Conservation (phyloP, 1,140 invertebrate genomes). For the Apis florea region DNA sequence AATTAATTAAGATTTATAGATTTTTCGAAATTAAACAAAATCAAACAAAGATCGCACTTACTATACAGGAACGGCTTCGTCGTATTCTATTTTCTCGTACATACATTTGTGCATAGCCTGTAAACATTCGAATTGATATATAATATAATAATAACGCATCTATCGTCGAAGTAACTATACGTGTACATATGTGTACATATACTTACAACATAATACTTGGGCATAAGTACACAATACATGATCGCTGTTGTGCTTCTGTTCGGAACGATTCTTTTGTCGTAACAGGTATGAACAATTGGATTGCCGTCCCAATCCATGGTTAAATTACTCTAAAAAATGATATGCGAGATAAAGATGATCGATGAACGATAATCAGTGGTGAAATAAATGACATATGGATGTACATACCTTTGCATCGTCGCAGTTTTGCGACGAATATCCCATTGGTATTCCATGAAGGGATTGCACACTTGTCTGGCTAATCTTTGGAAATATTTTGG, state of each 20-base stretch:
- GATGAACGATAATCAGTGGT: not conserved
- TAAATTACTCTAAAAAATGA: conserved; percentile 84
- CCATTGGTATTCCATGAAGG: conserved; percentile 43
- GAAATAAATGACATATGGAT: too few species aligned
- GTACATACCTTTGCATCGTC: conserved; percentile 85
- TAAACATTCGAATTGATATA: not conserved
- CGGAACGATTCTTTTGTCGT: conserved; percentile 79
- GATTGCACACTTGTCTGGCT: not conserved
- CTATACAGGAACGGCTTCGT: conserved; percentile 81
- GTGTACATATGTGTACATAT: not conserved
- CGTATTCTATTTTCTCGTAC: conserved; percentile 85
- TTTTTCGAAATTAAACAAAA: not conserved
- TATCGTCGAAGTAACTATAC: not conserved
- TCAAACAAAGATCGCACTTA: conserved; percentile 63
- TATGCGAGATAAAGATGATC: not conserved
- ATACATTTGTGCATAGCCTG: conserved; percentile 87
- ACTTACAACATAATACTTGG: conserved; percentile 82
- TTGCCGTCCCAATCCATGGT: conserved; percentile 87
- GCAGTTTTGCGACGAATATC: conserved; percentile 77
- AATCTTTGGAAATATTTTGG: conserved; percentile 62
- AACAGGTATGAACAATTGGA: conserved; percentile 85
- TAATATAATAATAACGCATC: not conserved
- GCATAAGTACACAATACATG: conserved; percentile 82
- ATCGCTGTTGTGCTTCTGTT: conserved; percentile 79
- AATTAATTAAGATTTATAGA: conserved; percentile 12